phyloP scores from a whole-genome alignment of 2,113 vertebrate species.

The Eudyptes chrysolophus region DNA sequence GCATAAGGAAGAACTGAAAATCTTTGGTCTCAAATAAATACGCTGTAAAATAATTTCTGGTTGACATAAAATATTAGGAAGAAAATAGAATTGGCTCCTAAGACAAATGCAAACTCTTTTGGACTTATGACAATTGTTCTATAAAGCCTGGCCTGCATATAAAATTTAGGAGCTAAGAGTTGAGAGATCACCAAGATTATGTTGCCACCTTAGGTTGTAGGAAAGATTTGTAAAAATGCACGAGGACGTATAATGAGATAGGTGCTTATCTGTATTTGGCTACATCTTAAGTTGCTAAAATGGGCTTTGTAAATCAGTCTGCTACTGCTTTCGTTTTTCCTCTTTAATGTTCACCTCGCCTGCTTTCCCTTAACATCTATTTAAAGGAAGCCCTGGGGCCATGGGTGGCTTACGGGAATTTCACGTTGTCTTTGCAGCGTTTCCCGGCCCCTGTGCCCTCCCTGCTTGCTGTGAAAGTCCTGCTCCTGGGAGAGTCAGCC shows the following conservation, averaged over 20 bases:
- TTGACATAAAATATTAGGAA: background rate
- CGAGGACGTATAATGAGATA: conserved; percentile 1
- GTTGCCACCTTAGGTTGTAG: background rate
- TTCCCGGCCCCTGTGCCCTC: background rate
- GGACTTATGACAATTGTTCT: background rate
- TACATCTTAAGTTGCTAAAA: conserved; percentile 56
- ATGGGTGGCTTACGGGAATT: background rate
- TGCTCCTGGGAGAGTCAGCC: background rate
- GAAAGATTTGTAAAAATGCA: conserved; percentile 33
- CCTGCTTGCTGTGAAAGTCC: background rate
- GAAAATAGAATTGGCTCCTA: background rate
- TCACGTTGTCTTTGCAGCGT: background rate
- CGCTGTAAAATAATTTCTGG: background rate
- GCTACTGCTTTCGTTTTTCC: conserved; percentile 12
- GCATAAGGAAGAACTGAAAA: background rate
- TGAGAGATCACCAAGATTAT: background rate
- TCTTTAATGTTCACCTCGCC: background rate
- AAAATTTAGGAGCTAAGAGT: background rate
- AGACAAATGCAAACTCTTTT: background rate
- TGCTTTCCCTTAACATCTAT: background rate
- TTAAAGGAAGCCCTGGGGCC: background rate
- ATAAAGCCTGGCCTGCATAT: background rate
- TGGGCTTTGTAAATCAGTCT: conserved; percentile 34
- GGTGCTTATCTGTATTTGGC: conserved; percentile 37
- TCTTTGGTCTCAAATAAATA: conserved; percentile 1